phyloP scores from a whole-genome alignment of 2,797 vertebrate species.

The Echiichthys vipera region DNA sequence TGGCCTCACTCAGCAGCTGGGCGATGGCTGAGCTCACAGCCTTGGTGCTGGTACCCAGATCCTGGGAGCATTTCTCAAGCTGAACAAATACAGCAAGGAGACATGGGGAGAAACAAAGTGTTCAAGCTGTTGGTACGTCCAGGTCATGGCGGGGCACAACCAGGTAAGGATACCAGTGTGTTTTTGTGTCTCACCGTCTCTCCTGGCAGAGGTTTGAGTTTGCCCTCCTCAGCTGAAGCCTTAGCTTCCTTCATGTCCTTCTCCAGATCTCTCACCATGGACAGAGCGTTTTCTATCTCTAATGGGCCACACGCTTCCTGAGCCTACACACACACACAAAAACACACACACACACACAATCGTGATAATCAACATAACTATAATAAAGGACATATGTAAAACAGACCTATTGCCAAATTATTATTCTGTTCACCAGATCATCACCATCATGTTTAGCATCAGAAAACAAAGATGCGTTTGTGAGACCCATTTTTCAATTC shows the following conservation, averaged over 20 bases:
- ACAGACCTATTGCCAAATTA: too few species aligned
- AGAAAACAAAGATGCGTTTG: too few species aligned
- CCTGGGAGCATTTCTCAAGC: slow-evolving; percentile 96
- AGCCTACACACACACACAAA: slow-evolving; percentile 83
- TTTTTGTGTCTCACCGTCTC: slow-evolving; percentile 88
- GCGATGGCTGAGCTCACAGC: slow-evolving; percentile 95
- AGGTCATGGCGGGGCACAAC: not conserved
- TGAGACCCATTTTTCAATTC: too few species aligned
- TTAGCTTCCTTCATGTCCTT: slow-evolving; percentile 94
- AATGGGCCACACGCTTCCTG: slow-evolving; percentile 96
- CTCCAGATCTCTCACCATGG: slow-evolving; percentile 91
- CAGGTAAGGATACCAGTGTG: not conserved
- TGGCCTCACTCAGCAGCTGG: slow-evolving; percentile 93
- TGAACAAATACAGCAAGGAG: slow-evolving; percentile 61
- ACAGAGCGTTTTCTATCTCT: slow-evolving; percentile 95
- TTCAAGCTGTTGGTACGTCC: not conserved
- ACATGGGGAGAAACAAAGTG: not conserved
- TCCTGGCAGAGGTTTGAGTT: slow-evolving; percentile 94
- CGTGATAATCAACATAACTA: too few species aligned
- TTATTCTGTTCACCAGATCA: too few species aligned
- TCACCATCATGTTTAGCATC: too few species aligned
- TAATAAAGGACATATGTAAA: too few species aligned
- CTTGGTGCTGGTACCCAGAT: slow-evolving; percentile 96
- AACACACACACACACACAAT: not conserved
- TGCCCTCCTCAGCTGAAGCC: slow-evolving; percentile 90